Evolutionary conservation across 1,140 invertebrate genomes (phyloP), one percentile per base, ranked within the genome.

Genomic region (Eufriesea mexicana): DNA sequence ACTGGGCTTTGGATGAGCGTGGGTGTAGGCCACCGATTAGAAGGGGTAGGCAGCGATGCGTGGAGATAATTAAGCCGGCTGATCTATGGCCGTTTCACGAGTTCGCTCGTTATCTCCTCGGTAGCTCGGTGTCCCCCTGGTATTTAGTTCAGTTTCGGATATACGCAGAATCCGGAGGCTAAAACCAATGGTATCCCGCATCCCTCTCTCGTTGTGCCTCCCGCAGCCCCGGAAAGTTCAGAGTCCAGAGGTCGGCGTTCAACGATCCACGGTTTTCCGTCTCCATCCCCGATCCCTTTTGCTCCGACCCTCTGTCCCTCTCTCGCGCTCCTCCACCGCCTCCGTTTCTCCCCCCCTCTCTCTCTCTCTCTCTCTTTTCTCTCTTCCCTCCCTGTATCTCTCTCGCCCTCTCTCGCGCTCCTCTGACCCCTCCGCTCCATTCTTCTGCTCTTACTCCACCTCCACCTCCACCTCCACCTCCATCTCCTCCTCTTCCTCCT

Each of bases 51-150:
- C 86, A 89, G 90, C 90, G 92, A 93, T 94, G 92, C 91, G 92
- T 92, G 89, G 90, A 93, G 93, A 94, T 94, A 94, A 94, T 94
- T 94, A 94, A 94, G 93, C 92, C 91, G 89, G 85, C 89, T 94
- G 94, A 94, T 94, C 90, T 94, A 94, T 94, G 91, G 92, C 84
- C 92, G 87, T 93, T 94, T 94, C 93, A 93, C 94, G 93, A 94
- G 93, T 94, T 94, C 91, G 93, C 94, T 94, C 94, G 94, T 94
- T 94, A 94, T 94, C 94, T 94, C 93, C 92, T 92, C 92, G 89
- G 91, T 91, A 88, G 83, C 86, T 85, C 88, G 83, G 71, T 86
- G 89, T 89, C 88, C 91, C 91, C 90, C 84, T 89, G 84, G 90
- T 92, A 92, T 93, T 93, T 93, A 91, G 93, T 92, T 93, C 88